Percentiles rank a stretch among this genome's conserved stretches.
These are phyloP conservation scores for Chouioia cunea DNA, from an alignment of 2,888 invertebrate genomes.

Conservation along the genomic window DNA sequence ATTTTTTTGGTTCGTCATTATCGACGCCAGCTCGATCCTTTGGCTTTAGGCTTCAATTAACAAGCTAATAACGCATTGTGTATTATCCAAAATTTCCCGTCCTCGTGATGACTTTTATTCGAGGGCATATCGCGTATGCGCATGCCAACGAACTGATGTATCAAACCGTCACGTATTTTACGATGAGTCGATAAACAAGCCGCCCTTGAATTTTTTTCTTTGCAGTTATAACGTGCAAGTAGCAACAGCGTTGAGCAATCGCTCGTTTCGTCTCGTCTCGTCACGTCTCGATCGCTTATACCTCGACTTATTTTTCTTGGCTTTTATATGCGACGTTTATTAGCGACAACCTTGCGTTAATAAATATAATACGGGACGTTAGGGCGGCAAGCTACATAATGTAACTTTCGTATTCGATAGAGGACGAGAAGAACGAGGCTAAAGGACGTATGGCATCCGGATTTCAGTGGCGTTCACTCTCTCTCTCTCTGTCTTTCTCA, in stretches of 20 bases:
- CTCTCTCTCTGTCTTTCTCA: no score
- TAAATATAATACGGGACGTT: constrained; percentile 18
- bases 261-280: no score
- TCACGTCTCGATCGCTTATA: no score
- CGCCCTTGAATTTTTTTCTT: constrained; percentile 45
- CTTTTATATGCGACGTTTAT: constrained; percentile 40
- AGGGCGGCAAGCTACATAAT: constrained; percentile 47
- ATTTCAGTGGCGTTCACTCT: no score
- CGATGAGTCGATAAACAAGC: constrained; percentile 48
- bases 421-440: not conserved
- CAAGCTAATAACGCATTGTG: constrained; percentile 34
- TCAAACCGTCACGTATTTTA: constrained; percentile 47
- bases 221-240: constrained; percentile 27
- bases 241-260: constrained; percentile 6
- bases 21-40: constrained; percentile 39
- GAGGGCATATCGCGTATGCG: constrained; percentile 29
- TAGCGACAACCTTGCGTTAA: constrained; percentile 29
- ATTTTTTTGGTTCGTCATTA: not conserved
- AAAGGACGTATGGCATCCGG: constrained; percentile 18
- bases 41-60: constrained; percentile 39
- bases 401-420: not conserved
- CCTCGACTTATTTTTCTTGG: constrained; percentile 27
- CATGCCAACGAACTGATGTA: constrained; percentile 45
- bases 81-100: constrained; percentile 42
- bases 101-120: constrained; percentile 41